Base-by-base conservation (phyloP, 2,888 invertebrate genomes). In the Heteromyza rotundicornis region DNA sequence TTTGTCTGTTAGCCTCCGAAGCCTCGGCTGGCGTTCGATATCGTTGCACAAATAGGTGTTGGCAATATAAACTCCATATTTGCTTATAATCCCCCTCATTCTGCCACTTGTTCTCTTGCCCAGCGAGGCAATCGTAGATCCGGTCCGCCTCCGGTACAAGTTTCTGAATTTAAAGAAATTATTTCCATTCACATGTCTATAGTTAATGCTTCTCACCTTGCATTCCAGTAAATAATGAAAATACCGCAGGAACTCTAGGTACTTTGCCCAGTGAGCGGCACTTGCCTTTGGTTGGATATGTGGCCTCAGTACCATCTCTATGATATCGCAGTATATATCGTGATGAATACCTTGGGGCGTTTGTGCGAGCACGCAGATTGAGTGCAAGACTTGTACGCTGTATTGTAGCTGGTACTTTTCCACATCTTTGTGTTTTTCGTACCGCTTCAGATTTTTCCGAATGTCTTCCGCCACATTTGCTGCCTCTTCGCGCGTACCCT, bases 191-290 rank as follows among this genome's bases (percentile, higher is more conserved):
- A 16, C 20, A 12, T 19, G 53, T 2, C 19, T n/a, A 24, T 3
- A 14, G n/a, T n/a, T n/a, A 50, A 47, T 5, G 16, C n/a, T 17
- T 7, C 14, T 22, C 3, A 12, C 7, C 12, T 5, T 23, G 51
- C 63, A 64, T 58, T 78, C 78, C 70, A 80, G 54, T 2, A 61
- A 53, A 58, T 74, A 67, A 27, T 75, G 73, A 10, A 77, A 71
- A 59, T 71, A 79, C 0, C 74, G 71, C 53, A 77, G 36, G 55
- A 69, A 68, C 40, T 61, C 65, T 19, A 80, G 55, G 58, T 70
- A 77, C 2, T 59, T 35, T 1, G 64, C 64, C 79, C 79, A 79
- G 57, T 70, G 55, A 7, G 66, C 67, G 1, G 68, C 60, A 55
- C 67, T 67, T 2, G 52, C 17, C 5, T 56, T 59, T 2, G 79